phyloP scores from a whole-genome alignment of 2,113 vertebrate species.

The Eptesicus fuscus region DNA sequence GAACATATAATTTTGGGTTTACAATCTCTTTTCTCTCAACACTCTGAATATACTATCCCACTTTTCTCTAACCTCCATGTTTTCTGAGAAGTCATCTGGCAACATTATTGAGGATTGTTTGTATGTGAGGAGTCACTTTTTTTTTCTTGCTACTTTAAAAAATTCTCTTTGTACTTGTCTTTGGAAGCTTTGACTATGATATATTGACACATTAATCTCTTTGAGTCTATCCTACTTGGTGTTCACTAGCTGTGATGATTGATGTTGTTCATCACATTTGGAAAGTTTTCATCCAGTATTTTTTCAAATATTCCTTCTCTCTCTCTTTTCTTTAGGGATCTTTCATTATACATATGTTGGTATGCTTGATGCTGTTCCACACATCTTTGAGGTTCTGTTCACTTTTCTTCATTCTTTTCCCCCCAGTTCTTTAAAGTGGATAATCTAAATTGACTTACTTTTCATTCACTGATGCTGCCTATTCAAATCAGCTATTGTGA shows the following conservation, averaged over 20 bases:
- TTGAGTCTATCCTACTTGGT: not conserved
- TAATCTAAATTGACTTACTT: not conserved
- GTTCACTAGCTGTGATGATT: not conserved
- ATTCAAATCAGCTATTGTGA: not conserved
- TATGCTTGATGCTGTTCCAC: not conserved
- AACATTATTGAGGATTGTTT: not conserved
- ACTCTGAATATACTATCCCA: not conserved
- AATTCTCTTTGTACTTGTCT: not conserved
- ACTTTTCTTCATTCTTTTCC: not conserved
- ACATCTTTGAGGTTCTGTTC: not conserved
- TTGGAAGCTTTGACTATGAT: not conserved
- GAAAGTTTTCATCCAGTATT: not conserved
- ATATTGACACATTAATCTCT: not conserved
- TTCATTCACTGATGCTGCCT: not conserved
- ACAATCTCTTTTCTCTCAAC: not conserved
- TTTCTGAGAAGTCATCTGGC: not conserved
- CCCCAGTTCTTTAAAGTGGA: not conserved
- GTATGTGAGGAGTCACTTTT: not conserved
- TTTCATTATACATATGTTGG: not conserved
- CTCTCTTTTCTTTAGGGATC: not conserved
- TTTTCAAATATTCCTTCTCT: not conserved
- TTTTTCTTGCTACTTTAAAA: not conserved
- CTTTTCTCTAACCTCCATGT: not conserved
- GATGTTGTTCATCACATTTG: not conserved
- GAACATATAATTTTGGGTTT: not conserved